Evolutionary conservation across 2,113 vertebrate genomes (phyloP), one percentile per base, ranked within the genome.

Genomic region (Phainopepla nitens): DNA sequence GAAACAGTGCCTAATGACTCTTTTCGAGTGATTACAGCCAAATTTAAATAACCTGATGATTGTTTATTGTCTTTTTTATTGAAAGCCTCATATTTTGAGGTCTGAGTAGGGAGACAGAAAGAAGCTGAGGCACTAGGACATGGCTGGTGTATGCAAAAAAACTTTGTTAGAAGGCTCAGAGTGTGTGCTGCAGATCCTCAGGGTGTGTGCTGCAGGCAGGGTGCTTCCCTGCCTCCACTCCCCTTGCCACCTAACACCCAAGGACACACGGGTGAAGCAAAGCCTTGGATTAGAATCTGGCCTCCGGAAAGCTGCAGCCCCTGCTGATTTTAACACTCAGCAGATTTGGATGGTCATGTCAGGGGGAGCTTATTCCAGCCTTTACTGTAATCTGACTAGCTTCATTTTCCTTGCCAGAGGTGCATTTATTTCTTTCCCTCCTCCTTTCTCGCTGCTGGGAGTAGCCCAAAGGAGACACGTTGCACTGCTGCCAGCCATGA

Each of bases 211-310:
- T 70, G 60, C 13, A 10, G 2, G 4, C 45, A 20, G 69, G 41
- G 62, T 50, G 39, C 77, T 82, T 93, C 72, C 60, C 80, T 4
- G 18, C 83, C 80, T 92, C 42, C 58, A 1, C 50, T 90, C 82
- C 51, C 80, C 80, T 93, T 90, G 91, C 75, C 44, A 53, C 50
- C 41, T 93, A 77, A 87, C 81, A 61, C 71, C 35, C 82, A 96
- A 96, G 92, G 92, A 87, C 93, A 81, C 39, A 23, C 0, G 65
- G 41, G 61, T 78, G 60, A 95, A 94, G 75, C 77, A 95, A 94
- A 95, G 94, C 87, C 68, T 81, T 77, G 91, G 91, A 93, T 95
- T 97, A 96, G 91, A 83, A 39, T 77, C 84, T 89, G 75, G 58
- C 53, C 50, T 95, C 82, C 0, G 6, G 68, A 85, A 86, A 86